phyloP scores from a whole-genome alignment of 2,113 vertebrate species.

The Myotis lucifugus region DNA sequence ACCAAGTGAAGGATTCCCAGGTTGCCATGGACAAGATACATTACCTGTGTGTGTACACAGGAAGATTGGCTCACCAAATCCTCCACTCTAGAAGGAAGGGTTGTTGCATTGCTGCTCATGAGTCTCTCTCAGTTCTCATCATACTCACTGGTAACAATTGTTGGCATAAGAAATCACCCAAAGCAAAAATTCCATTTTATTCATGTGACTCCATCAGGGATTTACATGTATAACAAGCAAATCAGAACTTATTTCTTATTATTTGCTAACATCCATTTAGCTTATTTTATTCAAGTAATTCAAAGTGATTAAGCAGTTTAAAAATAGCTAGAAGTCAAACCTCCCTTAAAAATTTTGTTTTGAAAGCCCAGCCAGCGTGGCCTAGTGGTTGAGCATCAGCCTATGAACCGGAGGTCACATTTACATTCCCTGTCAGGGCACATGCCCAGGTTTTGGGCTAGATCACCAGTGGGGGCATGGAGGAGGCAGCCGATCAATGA shows the following conservation, averaged over 20 bases:
- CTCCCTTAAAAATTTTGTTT: not conserved
- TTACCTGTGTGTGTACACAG: not conserved
- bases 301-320: not conserved
- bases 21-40: not conserved
- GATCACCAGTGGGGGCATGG: too few relatives aligned
- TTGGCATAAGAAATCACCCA: not conserved
- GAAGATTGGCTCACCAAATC: not conserved
- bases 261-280: not conserved
- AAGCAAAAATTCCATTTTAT: not conserved
- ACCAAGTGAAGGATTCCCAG: not conserved
- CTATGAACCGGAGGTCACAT: too few relatives aligned
- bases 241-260: not conserved
- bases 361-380: not conserved
- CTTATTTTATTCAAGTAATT: not conserved
- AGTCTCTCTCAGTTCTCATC: not conserved
- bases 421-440: too few relatives aligned
- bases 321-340: not conserved
- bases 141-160: not conserved
- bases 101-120: not conserved
- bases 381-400: too few relatives aligned
- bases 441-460: too few relatives aligned
- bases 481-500: too few relatives aligned
- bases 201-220: not conserved
- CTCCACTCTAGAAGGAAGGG: not conserved
- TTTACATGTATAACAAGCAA: conserved; percentile 5